Conservation (phyloP, 2,797 vertebrate genomes). For the Arrhamphus sclerolepis region DNA sequence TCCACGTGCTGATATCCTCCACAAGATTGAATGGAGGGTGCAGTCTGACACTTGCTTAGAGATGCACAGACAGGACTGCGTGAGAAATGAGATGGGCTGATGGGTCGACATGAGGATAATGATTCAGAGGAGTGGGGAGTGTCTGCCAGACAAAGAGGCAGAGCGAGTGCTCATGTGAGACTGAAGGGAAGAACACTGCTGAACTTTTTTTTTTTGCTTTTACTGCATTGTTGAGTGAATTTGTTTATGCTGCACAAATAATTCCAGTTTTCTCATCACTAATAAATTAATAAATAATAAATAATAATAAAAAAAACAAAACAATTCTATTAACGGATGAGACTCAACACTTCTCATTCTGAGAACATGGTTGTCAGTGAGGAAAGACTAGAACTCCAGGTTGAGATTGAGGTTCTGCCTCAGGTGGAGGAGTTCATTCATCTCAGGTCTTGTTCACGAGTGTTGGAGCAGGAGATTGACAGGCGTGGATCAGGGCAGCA, state of each 20-base stretch:
- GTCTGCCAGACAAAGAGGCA: conserved; percentile 10
- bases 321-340: too few species aligned
- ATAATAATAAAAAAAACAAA: too few species aligned
- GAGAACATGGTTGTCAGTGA: too few species aligned
- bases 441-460: too few species aligned
- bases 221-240: background rate
- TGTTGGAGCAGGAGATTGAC: too few species aligned
- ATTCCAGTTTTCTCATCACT: conserved; percentile 10
- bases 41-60: conserved; percentile 42
- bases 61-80: conserved; percentile 37
- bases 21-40: conserved; percentile 44
- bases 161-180: conserved; percentile 18
- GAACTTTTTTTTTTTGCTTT: conserved; percentile 4
- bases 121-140: conserved; percentile 32
- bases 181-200: conserved; percentile 6
- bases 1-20: conserved; percentile 58
- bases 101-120: conserved; percentile 47
- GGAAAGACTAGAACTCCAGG: too few species aligned
- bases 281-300: too few species aligned
- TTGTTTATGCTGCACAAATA: background rate
- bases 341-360: too few species aligned
- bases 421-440: too few species aligned
- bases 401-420: too few species aligned
- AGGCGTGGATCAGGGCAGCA: too few species aligned
- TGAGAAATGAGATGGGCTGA: conserved; percentile 59